phyloP scores from a whole-genome alignment of 2,113 vertebrate species.

The Setophaga petechia region DNA sequence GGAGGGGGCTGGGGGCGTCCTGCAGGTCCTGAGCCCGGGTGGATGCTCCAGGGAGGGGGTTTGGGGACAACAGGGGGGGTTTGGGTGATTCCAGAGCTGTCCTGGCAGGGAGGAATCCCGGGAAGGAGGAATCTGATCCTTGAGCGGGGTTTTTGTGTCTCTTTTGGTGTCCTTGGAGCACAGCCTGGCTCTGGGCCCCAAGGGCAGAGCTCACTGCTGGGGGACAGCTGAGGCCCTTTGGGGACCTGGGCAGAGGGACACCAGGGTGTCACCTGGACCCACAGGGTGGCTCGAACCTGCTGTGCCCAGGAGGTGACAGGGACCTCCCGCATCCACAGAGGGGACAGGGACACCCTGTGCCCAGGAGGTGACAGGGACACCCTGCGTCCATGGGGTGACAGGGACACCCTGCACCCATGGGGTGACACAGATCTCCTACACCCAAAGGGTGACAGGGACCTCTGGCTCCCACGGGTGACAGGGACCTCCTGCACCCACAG shows the following conservation, averaged over 20 bases:
- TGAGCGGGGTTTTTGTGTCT: neutral
- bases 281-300: fast-evolving
- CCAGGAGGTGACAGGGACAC: no score
- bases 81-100: fast-evolving
- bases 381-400: no score
- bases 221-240: neutral
- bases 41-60: neutral
- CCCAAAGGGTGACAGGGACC: no score
- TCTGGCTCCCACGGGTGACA: neutral
- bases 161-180: neutral
- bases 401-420: fast-evolving
- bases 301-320: fast-evolving
- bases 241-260: neutral
- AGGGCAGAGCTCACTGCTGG: neutral
- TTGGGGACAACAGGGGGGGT: fast-evolving
- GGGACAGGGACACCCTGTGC: neutral
- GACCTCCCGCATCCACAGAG: fast-evolving
- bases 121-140: neutral
- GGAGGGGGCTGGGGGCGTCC: neutral
- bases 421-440: neutral
- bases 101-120: fast-evolving
- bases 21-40: fast-evolving
- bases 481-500: no score
- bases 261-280: neutral
- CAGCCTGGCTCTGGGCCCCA: neutral